Conservation (phyloP, 1,140 invertebrate genomes). For the Trachymyrmex cornetzi region DNA sequence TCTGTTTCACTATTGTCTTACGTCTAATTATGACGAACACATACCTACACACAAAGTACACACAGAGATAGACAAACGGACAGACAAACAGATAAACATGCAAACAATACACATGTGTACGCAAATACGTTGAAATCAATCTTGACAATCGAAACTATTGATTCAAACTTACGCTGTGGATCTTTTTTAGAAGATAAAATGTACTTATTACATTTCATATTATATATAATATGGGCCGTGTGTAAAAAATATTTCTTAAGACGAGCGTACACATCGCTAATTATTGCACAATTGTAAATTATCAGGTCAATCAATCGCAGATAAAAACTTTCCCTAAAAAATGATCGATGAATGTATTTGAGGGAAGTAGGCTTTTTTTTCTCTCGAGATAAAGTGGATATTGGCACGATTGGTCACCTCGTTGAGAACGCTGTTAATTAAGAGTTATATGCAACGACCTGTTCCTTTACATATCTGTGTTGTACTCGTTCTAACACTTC, state of each 20-base stretch:
- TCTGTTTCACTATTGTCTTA: constrained; percentile 56
- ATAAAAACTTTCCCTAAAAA: neutral
- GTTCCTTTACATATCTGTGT: constrained; percentile 81
- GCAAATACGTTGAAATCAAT: constrained; percentile 69
- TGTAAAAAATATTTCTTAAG: constrained; percentile 61
- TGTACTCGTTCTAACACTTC: constrained; percentile 74
- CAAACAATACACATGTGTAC: constrained; percentile 47
- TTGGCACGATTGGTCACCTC: constrained; percentile 11
- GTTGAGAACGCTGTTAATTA: constrained; percentile 45
- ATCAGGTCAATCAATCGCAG: constrained; percentile 24
- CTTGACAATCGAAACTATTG: constrained; percentile 79
- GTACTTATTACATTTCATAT: constrained; percentile 63
- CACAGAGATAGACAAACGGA: neutral
- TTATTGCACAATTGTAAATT: constrained; percentile 61
- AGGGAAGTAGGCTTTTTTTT: neutral
- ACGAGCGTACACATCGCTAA: constrained; percentile 52
- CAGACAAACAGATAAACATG: neutral
- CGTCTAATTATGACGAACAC: constrained; percentile 34
- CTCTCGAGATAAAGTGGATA: neutral
- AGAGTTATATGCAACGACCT: constrained; percentile 73
- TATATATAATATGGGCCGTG: constrained; percentile 40
- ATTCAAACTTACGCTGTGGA: constrained; percentile 62
- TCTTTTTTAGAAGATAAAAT: constrained; percentile 67
- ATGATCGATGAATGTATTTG: neutral
- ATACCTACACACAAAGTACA: neutral